A percentile compares a stretch with the other conserved stretches of the same genome.
These are phyloP conservation scores for Microtus montanus DNA, from an alignment of 2,113 vertebrate species.

Conservation along the genomic window DNA sequence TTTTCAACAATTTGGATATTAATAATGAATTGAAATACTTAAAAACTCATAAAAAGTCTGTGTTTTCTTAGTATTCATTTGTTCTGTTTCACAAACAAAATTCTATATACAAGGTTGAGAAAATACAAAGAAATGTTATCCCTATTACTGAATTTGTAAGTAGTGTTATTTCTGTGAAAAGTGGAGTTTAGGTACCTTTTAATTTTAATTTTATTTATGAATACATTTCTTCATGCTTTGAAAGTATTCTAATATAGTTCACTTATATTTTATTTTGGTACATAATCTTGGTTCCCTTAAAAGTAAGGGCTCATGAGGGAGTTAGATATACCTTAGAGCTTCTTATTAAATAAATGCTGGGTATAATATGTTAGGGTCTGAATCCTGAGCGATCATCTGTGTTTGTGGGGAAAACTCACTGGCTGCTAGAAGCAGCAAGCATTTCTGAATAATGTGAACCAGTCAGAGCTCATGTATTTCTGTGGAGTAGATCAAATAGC, in stretches of 20 bases:
- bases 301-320: background rate
- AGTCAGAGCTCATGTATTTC: background rate
- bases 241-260: background rate
- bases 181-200: background rate
- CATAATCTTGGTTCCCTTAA: background rate
- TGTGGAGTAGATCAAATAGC: background rate
- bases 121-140: background rate
- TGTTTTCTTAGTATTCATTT: background rate
- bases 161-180: background rate
- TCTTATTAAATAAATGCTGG: background rate
- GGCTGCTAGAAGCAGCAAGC: too few species aligned
- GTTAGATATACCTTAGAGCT: background rate
- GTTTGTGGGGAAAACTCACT: background rate
- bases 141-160: background rate
- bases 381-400: background rate
- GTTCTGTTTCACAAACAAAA: background rate
- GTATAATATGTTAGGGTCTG: background rate
- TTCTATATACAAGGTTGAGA: background rate
- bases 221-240: background rate
- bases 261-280: background rate
- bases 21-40: background rate
- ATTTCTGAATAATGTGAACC: background rate
- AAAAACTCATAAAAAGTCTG: background rate
- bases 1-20: background rate
- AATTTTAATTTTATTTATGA: constrained; percentile 20